Evolutionary conservation across 1,140 invertebrate genomes (phyloP).

Genomic region (Dinothrombium tinctorium): DNA sequence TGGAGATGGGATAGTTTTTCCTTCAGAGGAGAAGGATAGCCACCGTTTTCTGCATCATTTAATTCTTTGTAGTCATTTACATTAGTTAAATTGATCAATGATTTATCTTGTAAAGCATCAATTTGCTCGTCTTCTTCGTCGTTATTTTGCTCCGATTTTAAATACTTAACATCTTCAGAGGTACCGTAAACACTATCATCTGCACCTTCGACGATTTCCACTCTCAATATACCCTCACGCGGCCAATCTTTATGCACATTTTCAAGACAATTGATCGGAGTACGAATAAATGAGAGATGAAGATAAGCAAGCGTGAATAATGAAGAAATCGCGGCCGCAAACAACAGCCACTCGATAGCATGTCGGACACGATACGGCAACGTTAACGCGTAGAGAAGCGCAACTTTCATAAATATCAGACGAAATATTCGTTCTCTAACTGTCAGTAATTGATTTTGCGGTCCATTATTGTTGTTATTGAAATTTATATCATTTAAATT

Average conservation of each 20-base stretch:
- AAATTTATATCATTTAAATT: too few species aligned
- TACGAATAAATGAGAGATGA: slow-evolving; percentile 72
- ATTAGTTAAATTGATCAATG: background rate
- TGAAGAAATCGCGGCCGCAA: slow-evolving; percentile 63
- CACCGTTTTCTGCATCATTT: slow-evolving; percentile 8
- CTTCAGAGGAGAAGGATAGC: slow-evolving; percentile 10
- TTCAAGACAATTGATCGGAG: slow-evolving; percentile 77
- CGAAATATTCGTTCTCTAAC: slow-evolving; percentile 29
- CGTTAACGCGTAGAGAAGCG: slow-evolving; percentile 62
- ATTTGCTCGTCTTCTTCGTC: slow-evolving; percentile 1
- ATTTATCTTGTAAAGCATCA: too few species aligned
- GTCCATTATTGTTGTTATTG: background rate
- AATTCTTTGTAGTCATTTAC: background rate
- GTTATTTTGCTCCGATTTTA: background rate
- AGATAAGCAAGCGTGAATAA: slow-evolving; percentile 56
- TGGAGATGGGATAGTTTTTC: slow-evolving; percentile 10
- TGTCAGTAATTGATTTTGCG: background rate
- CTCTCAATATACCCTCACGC: slow-evolving; percentile 71
- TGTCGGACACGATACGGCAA: slow-evolving; percentile 62
- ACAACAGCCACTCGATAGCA: slow-evolving; percentile 67
- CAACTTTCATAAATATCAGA: slow-evolving; percentile 71
- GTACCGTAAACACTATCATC: background rate
- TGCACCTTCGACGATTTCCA: slow-evolving; percentile 87
- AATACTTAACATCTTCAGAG: background rate
- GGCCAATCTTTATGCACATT: slow-evolving; percentile 76